Conservation (phyloP, 37 sponge, comb jelly and placozoan genomes). For the Theonella swinhoei region DNA sequence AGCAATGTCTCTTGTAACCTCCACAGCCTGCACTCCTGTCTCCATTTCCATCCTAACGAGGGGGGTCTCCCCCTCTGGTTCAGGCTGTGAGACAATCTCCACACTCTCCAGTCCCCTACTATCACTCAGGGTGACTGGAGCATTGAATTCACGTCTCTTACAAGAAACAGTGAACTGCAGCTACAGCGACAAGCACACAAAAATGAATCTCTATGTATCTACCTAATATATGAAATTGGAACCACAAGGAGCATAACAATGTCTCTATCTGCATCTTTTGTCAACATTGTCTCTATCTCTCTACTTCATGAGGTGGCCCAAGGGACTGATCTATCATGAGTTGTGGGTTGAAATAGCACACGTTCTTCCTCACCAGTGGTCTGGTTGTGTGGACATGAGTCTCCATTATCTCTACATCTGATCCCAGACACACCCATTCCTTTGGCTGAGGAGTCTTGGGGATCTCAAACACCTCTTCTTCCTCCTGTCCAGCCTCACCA, state of each 20-base stretch:
- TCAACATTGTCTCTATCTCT: too few species aligned
- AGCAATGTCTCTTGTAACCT: conserved; percentile 18
- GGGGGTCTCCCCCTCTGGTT: conserved; percentile 43
- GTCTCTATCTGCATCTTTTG: too few species aligned
- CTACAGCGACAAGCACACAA: conserved; percentile 25
- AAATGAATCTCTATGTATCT: not conserved
- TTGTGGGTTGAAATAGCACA: too few species aligned
- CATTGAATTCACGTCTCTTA: conserved; percentile 68
- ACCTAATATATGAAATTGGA: not conserved
- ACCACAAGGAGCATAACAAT: too few species aligned
- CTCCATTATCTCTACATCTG: conserved; percentile 86
- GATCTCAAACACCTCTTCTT: conserved; percentile 74
- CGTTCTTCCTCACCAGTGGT: conserved; percentile 65
- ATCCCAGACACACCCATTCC: conserved; percentile 86
- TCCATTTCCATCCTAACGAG: conserved; percentile 79
- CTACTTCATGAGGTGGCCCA: too few species aligned
- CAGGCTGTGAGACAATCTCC: conserved; percentile 55
- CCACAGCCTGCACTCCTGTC: conserved; percentile 55
- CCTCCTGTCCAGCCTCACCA: conserved; percentile 51
- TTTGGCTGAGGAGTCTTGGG: conserved; percentile 80
- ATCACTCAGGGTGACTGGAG: conserved; percentile 74
- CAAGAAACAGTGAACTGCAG: conserved; percentile 65
- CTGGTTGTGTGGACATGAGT: conserved; percentile 47
- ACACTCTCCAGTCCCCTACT: conserved; percentile 35
- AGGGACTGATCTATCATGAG: too few species aligned